Conservation (phyloP, 2,888 invertebrate species). For the Acronicta psi region DNA sequence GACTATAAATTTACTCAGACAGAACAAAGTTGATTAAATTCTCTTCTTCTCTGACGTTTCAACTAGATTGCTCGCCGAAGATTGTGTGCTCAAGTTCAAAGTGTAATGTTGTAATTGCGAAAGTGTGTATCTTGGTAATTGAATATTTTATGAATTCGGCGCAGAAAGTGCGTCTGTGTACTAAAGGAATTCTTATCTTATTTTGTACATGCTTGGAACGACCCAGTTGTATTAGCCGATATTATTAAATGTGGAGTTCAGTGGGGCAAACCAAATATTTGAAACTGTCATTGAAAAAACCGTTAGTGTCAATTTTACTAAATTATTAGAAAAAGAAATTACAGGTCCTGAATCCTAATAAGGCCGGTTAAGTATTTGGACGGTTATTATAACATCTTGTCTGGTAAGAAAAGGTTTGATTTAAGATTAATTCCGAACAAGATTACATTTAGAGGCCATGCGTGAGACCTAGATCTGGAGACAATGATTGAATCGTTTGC, state of each 20-base stretch:
- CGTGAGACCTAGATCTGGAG: constrained; percentile 53
- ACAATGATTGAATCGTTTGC: constrained; percentile 39
- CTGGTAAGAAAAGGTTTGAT: constrained; percentile 28
- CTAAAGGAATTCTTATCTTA: neutral
- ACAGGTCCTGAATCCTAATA: constrained; percentile 16
- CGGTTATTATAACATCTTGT: constrained; percentile 15
- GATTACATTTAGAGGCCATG: constrained; percentile 43
- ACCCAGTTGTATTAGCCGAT: too few relatives aligned
- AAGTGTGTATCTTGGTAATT: constrained; percentile 20
- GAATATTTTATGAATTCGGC: constrained; percentile 17
- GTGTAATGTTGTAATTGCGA: constrained; percentile 15
- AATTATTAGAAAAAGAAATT: too few relatives aligned
- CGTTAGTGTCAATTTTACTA: too few relatives aligned
- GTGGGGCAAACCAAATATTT: too few relatives aligned
- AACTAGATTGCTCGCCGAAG: constrained; percentile 14
- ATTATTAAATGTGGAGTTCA: too few relatives aligned
- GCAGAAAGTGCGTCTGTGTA: neutral
- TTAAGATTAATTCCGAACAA: constrained; percentile 43
- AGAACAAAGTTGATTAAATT: constrained; percentile 27
- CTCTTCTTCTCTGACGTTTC: constrained; percentile 9
- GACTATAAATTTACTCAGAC: constrained; percentile 22
- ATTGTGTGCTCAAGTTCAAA: constrained; percentile 10
- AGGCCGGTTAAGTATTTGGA: constrained; percentile 9
- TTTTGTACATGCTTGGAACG: neutral
- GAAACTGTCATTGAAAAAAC: too few relatives aligned